Evolutionary conservation across 2,888 invertebrate species (phyloP).

Genomic region (Branchellion lobata): DNA sequence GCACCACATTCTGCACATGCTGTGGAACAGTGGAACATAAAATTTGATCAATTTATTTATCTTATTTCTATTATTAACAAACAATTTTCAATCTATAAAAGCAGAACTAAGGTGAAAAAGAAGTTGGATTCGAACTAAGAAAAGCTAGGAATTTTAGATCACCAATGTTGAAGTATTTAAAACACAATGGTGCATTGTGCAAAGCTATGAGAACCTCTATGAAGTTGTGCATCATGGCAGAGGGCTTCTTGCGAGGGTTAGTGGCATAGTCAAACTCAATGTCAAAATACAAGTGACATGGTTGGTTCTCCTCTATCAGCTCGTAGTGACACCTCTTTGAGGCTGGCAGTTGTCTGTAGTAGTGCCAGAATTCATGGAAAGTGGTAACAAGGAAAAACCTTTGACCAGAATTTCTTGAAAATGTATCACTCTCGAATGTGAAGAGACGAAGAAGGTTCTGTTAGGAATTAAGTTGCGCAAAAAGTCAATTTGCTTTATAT

Average conservation of each 20-base stretch:
- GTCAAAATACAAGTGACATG: constrained; percentile 68
- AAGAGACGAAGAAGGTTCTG: constrained; percentile 58
- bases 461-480: neutral
- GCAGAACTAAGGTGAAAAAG: no score
- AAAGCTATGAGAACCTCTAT: no score
- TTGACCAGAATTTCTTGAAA: constrained; percentile 55
- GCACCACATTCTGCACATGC: neutral
- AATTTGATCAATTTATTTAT: neutral
- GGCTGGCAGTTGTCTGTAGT: constrained; percentile 55
- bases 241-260: constrained; percentile 64
- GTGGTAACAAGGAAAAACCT: constrained; percentile 57
- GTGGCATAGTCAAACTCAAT: constrained; percentile 64
- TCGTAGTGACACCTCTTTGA: constrained; percentile 58
- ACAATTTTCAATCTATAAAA: no score
- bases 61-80: no score
- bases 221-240: constrained; percentile 64
- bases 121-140: no score
- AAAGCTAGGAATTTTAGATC: no score
- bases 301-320: constrained; percentile 61
- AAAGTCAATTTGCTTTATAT: neutral
- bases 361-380: constrained; percentile 59
- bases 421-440: constrained; percentile 57
- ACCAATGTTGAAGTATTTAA: no score
- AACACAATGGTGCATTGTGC: no score
- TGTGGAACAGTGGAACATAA: neutral